phyloP scores from a whole-genome alignment of 2,797 vertebrate genomes.

The Argentina silus region DNA sequence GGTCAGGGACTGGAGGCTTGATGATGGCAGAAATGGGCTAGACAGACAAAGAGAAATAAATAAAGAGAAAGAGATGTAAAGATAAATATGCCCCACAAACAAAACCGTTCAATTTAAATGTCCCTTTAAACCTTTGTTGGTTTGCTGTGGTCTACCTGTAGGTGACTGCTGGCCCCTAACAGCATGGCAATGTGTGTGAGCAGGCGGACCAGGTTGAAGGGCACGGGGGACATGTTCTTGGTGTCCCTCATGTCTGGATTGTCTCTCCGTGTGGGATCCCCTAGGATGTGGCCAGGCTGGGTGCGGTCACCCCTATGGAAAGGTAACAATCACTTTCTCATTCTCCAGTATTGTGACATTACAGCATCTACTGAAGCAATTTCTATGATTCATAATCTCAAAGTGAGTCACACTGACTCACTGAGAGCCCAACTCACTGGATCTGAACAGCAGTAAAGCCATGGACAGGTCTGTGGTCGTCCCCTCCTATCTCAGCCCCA shows the following conservation, averaged over 20 bases:
- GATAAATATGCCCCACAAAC: background rate
- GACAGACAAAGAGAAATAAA: background rate
- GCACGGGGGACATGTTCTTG: constrained; percentile 77
- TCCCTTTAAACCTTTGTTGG: background rate
- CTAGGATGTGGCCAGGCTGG: constrained; percentile 87
- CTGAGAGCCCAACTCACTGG: constrained; percentile 59
- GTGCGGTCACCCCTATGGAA: constrained; percentile 82
- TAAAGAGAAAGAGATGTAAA: background rate
- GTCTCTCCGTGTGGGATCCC: constrained; percentile 65
- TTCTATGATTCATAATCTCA: too few species aligned
- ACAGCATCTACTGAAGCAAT: background rate
- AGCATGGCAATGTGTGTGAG: constrained; percentile 90
- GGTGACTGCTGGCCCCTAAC: constrained; percentile 73
- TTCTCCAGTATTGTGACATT: background rate
- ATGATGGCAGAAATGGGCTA: constrained; percentile 75
- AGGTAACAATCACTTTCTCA: background rate
- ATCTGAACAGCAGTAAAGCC: constrained; percentile 51
- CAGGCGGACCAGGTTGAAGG: constrained; percentile 81
- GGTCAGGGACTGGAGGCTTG: constrained; percentile 72
- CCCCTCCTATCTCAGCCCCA: constrained; percentile 72
- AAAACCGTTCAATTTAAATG: background rate
- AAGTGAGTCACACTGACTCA: too few species aligned
- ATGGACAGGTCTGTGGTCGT: background rate
- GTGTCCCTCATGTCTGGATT: constrained; percentile 76
- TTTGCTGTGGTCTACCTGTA: constrained; percentile 68